Conservation (phyloP, 1,140 invertebrate genomes). For the Leucophenga varia region DNA sequence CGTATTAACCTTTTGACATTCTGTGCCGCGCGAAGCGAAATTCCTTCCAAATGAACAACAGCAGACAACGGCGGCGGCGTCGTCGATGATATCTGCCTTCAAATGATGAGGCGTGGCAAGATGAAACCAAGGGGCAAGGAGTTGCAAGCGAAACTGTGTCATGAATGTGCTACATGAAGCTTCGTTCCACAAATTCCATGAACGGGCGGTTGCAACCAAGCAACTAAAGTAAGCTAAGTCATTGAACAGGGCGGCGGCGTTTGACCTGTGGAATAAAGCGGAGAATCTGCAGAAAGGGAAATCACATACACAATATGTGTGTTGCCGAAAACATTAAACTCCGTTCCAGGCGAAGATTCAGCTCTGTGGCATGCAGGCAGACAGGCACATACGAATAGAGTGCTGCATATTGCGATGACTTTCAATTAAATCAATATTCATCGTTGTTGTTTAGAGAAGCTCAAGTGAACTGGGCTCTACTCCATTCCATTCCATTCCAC, state of each 20-base stretch:
- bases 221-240: no score
- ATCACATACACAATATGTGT: not conserved
- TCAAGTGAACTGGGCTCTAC: slow-evolving; percentile 39
- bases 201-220: slow-evolving; percentile 4
- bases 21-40: slow-evolving; percentile 9
- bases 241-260: not conserved
- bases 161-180: no score
- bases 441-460: slow-evolving; percentile 47
- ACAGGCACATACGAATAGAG: no score
- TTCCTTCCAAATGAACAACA: no score
- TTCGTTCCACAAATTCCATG: not conserved
- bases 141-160: no score
- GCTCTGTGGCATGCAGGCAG: slow-evolving; percentile 26
- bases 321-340: not conserved
- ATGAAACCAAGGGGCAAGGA: no score
- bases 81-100: not conserved
- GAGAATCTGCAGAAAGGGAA: slow-evolving; percentile 30
- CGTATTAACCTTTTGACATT: slow-evolving; percentile 55
- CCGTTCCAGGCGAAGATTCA: not conserved
- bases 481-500: not conserved
- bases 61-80: slow-evolving; percentile 17
- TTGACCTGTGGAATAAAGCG: no score
- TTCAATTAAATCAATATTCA: slow-evolving; percentile 55
- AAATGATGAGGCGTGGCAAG: no score
- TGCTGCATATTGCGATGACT: no score